Percentiles rank a stretch among this genome's conserved stretches.
phyloP scores from a whole-genome alignment of 2,797 vertebrate genomes.

The Arctocebus calabarensis region DNA sequence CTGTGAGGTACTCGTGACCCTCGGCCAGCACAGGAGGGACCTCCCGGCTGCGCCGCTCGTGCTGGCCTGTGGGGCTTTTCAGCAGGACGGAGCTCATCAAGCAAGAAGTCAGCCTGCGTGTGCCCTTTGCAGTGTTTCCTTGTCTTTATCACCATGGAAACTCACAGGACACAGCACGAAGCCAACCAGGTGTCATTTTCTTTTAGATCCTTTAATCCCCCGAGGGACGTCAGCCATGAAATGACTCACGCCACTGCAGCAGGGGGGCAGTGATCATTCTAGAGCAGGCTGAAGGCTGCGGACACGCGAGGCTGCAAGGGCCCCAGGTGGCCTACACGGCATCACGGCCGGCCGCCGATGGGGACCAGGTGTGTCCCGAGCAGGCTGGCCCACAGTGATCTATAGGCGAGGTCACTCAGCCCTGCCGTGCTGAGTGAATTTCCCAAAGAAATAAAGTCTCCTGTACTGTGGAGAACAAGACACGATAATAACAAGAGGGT shows the following conservation, averaged over 20 bases:
- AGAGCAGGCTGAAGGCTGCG: slow-evolving; percentile 80
- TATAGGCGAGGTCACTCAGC: slow-evolving; percentile 69
- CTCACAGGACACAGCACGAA: slow-evolving; percentile 62
- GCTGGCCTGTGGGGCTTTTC: slow-evolving; percentile 51
- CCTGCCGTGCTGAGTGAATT: slow-evolving; percentile 74
- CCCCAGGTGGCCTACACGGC: background rate
- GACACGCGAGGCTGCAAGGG: slow-evolving; percentile 82
- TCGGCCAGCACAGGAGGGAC: slow-evolving; percentile 68
- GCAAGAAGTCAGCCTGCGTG: slow-evolving; percentile 47
- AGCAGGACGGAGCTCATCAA: slow-evolving; percentile 57
- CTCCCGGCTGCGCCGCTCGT: background rate
- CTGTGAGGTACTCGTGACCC: slow-evolving; percentile 75
- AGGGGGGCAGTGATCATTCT: slow-evolving; percentile 56
- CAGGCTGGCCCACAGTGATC: slow-evolving; percentile 53
- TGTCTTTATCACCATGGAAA: slow-evolving; percentile 74
- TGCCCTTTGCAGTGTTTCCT: slow-evolving; percentile 56
- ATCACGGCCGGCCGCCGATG: background rate
- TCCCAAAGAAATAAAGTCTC: slow-evolving; percentile 80
- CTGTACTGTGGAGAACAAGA: slow-evolving; percentile 57
- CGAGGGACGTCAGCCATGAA: background rate
- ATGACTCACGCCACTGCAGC: background rate
- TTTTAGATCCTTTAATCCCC: slow-evolving; percentile 44
- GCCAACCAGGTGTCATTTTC: slow-evolving; percentile 69
- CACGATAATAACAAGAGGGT: background rate
- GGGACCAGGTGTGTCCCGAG: slow-evolving; percentile 70